A percentile compares a stretch with the other conserved stretches of the same genome.
Conservation (phyloP, 1,140 invertebrate species). For the Drosophila takahashii region DNA sequence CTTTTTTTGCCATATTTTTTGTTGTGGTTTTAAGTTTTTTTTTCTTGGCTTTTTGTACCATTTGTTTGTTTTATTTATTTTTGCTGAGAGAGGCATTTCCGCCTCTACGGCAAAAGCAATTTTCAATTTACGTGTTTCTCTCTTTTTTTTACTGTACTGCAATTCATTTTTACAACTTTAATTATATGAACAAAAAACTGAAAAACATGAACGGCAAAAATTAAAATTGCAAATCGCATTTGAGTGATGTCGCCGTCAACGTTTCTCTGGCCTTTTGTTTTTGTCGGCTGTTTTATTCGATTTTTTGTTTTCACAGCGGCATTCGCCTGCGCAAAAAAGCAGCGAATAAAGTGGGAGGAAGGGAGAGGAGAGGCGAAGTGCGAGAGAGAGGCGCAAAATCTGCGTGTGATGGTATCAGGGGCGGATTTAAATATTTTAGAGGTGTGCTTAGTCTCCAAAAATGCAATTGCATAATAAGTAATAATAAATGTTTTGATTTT, state of each 20-base stretch:
- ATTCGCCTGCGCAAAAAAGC: slow-evolving; percentile 65
- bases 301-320: slow-evolving; percentile 80
- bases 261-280: slow-evolving; percentile 64
- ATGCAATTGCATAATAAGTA: neutral
- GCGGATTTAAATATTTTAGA: neutral
- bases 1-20: slow-evolving; percentile 14
- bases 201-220: slow-evolving; percentile 45
- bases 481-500: no score
- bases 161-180: slow-evolving; percentile 74
- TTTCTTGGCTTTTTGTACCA: slow-evolving; percentile 21
- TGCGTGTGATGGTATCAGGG: slow-evolving; percentile 13
- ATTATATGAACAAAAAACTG: slow-evolving; percentile 61
- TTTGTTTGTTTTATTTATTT: slow-evolving; percentile 12
- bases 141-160: slow-evolving; percentile 32
- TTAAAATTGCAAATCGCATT: slow-evolving; percentile 77
- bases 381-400: slow-evolving; percentile 15
- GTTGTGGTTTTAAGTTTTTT: slow-evolving; percentile 12
- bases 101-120: slow-evolving; percentile 60
- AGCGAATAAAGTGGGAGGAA: neutral
- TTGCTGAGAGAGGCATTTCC: slow-evolving; percentile 58
- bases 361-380: neutral
- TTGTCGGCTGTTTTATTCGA: slow-evolving; percentile 81
- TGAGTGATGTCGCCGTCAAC: slow-evolving; percentile 38
- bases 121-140: slow-evolving; percentile 64
- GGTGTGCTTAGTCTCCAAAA: neutral